Conservation (phyloP, 2,113 vertebrate species). For the Cryptomyrus ogoouensis region DNA sequence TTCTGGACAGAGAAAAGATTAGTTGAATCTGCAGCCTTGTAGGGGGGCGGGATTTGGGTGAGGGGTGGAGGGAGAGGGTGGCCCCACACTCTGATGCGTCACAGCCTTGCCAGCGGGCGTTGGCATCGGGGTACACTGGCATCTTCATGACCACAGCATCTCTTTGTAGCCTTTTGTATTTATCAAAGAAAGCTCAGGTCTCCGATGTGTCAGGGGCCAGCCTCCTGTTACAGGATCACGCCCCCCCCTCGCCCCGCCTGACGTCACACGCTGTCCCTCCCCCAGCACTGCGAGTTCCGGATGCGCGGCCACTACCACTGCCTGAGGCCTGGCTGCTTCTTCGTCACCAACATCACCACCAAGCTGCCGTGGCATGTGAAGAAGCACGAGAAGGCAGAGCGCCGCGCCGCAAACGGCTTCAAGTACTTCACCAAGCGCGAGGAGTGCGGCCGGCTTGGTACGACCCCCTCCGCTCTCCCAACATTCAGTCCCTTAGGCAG, state of each 20-base stretch:
- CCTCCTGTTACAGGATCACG: background rate
- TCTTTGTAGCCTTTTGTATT: background rate
- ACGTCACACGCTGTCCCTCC: background rate
- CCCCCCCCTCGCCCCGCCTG: background rate
- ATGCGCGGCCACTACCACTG: slow-evolving; percentile 99
- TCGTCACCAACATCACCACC: slow-evolving; percentile 98
- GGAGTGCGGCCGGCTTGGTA: slow-evolving; percentile 89
- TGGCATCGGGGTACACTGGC: background rate
- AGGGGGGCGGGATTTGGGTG: background rate
- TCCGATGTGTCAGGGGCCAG: background rate
- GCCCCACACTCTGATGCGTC: background rate
- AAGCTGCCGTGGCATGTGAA: slow-evolving; percentile 98
- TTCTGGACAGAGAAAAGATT: background rate
- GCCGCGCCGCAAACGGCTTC: slow-evolving; percentile 93
- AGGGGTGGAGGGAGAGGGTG: background rate
- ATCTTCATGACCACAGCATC: background rate
- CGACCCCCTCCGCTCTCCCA: slow-evolving; percentile 29
- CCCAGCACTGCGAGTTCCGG: slow-evolving; percentile 94
- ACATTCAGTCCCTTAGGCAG: background rate
- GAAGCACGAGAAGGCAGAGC: slow-evolving; percentile 96
- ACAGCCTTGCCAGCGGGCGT: background rate
- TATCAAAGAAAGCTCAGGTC: background rate
- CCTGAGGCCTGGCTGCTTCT: slow-evolving; percentile 85
- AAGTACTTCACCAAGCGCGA: slow-evolving; percentile 98
- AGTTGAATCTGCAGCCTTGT: background rate